These are phyloP conservation scores for Chionis minor DNA, from an alignment of 2,113 vertebrate genomes.

Conservation along the genomic window DNA sequence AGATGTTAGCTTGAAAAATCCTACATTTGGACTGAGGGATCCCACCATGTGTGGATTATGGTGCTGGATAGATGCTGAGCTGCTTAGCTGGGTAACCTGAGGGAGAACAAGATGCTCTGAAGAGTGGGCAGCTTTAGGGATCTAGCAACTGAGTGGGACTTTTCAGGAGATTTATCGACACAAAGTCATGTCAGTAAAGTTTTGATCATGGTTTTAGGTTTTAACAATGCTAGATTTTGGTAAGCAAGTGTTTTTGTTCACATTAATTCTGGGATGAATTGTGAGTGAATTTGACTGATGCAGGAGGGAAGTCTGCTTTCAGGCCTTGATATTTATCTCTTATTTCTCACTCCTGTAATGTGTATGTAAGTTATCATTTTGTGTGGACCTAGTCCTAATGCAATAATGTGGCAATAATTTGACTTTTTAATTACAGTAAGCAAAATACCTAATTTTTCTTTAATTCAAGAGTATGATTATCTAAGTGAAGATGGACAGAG, in stretches of 20 bases:
- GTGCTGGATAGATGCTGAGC: not conserved
- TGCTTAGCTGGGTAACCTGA: not conserved
- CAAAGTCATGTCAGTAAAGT: not conserved
- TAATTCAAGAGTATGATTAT: not conserved
- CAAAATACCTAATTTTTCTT: not conserved
- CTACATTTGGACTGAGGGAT: not conserved
- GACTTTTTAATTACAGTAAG: not conserved
- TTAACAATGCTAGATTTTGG: not conserved
- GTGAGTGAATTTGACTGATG: not conserved
- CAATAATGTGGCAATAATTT: not conserved
- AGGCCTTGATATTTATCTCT: not conserved
- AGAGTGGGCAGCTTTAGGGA: not conserved
- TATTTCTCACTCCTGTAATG: not conserved
- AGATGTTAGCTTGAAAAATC: not conserved
- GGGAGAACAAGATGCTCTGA: not conserved
- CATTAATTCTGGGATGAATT: not conserved
- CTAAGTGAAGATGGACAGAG: not conserved
- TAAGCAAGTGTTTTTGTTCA: not conserved
- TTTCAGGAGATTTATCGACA: not conserved
- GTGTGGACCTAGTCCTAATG: not conserved
- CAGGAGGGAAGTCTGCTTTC: not conserved
- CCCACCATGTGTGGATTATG: not conserved
- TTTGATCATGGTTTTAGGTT: not conserved
- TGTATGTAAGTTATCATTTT: not conserved
- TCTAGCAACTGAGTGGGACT: not conserved